These are phyloP conservation scores for Diplodus puntazzo DNA, from an alignment of 2,797 vertebrate genomes.

Conservation along the genomic window DNA sequence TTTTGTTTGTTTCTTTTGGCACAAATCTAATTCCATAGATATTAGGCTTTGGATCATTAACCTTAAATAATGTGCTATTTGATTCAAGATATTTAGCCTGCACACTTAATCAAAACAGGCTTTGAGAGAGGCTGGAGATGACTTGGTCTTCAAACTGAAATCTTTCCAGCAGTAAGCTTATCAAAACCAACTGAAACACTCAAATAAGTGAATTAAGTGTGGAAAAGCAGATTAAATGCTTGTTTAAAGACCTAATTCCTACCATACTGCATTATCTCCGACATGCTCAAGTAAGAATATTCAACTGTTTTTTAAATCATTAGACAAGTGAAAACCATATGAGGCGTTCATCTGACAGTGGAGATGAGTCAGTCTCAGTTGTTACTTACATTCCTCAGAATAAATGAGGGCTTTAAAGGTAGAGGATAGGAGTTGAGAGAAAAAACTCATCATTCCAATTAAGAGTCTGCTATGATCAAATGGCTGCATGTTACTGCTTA, in stretches of 20 bases:
- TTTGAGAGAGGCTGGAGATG: background rate
- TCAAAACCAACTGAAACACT: background rate
- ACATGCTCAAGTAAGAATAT: too few species aligned
- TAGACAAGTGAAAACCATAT: background rate
- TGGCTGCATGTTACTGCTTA: conserved; percentile 58
- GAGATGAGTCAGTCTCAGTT: background rate
- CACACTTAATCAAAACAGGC: background rate
- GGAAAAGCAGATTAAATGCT: background rate
- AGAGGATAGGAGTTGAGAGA: conserved; percentile 12
- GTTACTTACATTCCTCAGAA: conserved; percentile 20
- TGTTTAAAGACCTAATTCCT: background rate
- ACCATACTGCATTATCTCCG: background rate
- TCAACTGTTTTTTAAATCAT: background rate
- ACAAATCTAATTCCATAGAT: too few species aligned
- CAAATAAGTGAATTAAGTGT: background rate
- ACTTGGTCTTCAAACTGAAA: background rate
- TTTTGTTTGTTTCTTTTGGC: too few species aligned
- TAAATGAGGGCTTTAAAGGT: conserved; percentile 16
- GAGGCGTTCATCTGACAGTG: background rate
- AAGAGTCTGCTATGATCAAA: conserved; percentile 66
- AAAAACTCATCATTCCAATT: conserved; percentile 54
- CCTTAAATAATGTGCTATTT: too few species aligned
- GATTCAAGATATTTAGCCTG: too few species aligned
- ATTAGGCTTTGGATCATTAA: too few species aligned
- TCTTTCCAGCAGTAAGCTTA: background rate